phyloP scores from a whole-genome alignment of 1,140 invertebrate species.

The Globodera rostochiensis region DNA sequence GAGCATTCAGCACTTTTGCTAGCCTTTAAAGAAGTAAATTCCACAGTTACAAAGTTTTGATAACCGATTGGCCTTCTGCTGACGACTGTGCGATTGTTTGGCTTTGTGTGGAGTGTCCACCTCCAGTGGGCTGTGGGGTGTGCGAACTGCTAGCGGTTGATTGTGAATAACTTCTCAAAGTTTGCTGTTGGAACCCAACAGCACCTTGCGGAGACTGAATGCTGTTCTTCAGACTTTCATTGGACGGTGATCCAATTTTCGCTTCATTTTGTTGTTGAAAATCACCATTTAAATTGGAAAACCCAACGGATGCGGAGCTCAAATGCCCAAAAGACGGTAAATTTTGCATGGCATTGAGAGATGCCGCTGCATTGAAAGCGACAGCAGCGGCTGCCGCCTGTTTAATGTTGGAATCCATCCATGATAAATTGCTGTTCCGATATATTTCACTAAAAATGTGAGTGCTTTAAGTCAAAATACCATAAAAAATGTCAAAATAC shows the following conservation, averaged over 20 bases:
- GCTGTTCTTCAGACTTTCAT: neutral
- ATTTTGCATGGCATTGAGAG: neutral
- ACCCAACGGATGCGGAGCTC: neutral
- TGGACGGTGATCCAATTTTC: neutral
- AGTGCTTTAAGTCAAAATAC: neutral
- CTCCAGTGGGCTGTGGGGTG: neutral
- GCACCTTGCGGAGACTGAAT: neutral
- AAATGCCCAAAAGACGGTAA: neutral
- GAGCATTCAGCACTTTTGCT: neutral
- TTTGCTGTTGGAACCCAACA: neutral
- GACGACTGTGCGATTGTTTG: slow-evolving; percentile 4
- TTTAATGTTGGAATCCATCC: slow-evolving; percentile 9
- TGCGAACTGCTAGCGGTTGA: slow-evolving; percentile 17
- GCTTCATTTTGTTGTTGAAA: neutral
- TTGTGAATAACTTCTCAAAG: neutral
- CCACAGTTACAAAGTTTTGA: neutral
- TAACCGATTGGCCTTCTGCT: neutral
- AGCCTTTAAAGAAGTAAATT: neutral
- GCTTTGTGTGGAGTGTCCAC: neutral
- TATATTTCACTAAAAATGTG: neutral
- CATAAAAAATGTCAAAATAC: neutral
- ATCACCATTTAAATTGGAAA: neutral
- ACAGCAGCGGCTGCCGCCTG: slow-evolving; percentile 8
- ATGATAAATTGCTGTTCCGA: slow-evolving; percentile 1
- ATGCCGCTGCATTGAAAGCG: neutral